Evolutionary conservation across 2,797 vertebrate genomes (phyloP), one percentile per base, ranked within the genome.

Genomic region (Pangasius mekongensis): DNA sequence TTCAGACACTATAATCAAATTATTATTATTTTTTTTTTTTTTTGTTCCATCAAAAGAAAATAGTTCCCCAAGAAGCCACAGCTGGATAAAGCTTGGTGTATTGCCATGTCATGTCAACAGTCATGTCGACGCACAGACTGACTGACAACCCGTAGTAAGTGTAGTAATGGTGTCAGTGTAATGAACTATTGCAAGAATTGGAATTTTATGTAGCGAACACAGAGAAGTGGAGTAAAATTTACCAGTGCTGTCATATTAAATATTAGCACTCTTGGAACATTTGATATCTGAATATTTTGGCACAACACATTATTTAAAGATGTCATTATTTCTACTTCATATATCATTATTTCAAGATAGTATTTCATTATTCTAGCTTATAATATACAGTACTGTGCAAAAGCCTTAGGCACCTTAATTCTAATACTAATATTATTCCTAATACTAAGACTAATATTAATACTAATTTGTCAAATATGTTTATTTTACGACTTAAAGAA

Each of bases 11-110:
- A 24, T 73, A 7, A 20, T 13, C 47, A 77, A 52, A n/a, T 43
- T 43, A 5, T 43, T 43, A 5, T 43, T 77, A 1, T 30, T 76
- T 49, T 52, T 2, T 18, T 77, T 43, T 52, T 54, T 77, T 78
- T 33, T 54, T 30, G 14, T n/a, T 52, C 74, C 1, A 11, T 77
- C n/a, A 43, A 30, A 36, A 80, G 76, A 58, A 80, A 81, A 81
- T 27, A 60, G 9, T 39, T 81, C 52, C 30, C 5, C 16, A 49
- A 27, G 36, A 73, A 27, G 39, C 33, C 16, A 69, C 10, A 22
- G 2, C 73, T 16, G 74, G 87, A 18, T 76, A 20, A 58, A 86
- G 73, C 64, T 78, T 84, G 76, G 64, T 84, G 6, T 84, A n/a
- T 74, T 71, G 64, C 84, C 56, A 76, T 87, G 58, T 16, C 39